Conservation (phyloP, 2,113 vertebrate species). For the Gallinago media region DNA sequence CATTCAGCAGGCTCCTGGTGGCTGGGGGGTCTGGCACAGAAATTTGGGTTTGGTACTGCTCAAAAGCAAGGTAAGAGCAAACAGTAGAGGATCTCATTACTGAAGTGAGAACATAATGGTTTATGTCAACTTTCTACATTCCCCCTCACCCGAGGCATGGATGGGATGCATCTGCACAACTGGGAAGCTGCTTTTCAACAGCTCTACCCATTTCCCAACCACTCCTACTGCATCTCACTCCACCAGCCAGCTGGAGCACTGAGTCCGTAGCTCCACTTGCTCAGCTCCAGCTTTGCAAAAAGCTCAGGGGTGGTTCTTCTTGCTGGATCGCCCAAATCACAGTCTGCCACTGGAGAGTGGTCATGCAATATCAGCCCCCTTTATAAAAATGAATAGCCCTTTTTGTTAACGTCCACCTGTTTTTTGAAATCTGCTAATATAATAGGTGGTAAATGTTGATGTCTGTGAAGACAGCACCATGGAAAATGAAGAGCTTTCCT, state of each 20-base stretch:
- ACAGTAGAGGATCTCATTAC: background rate
- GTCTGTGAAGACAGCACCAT: background rate
- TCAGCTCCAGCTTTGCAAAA: background rate
- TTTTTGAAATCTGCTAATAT: background rate
- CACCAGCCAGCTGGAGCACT: background rate
- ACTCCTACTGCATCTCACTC: background rate
- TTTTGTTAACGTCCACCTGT: background rate
- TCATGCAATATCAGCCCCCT: background rate
- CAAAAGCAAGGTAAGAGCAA: background rate
- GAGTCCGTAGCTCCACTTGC: rapidly evolving
- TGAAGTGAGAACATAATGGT: background rate
- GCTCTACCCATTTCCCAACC: background rate
- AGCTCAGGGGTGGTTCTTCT: background rate
- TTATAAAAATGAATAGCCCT: background rate
- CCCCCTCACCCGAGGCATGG: background rate
- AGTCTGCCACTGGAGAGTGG: background rate
- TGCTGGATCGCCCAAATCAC: background rate
- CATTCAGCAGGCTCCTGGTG: background rate
- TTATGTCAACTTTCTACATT: background rate
- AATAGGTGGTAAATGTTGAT: background rate
- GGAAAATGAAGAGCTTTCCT: background rate
- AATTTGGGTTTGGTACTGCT: background rate
- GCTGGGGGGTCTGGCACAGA: background rate
- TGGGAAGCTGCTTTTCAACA: background rate
- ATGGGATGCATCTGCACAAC: background rate